Percentiles rank a stretch among this genome's conserved stretches.
phyloP scores from a whole-genome alignment of 2,113 vertebrate species.

The Geothlypis trichas region DNA sequence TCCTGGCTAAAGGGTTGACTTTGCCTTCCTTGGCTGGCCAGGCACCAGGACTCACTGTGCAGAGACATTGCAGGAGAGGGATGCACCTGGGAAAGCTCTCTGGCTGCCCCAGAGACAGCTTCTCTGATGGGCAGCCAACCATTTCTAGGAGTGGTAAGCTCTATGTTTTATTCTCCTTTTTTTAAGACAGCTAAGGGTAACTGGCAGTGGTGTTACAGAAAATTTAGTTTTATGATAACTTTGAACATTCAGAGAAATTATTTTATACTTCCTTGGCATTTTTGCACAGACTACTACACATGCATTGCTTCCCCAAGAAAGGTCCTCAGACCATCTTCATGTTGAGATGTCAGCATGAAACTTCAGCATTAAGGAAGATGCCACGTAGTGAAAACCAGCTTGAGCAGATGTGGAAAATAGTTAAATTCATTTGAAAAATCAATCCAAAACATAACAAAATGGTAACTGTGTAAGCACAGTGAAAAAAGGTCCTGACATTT shows the following conservation, averaged over 20 bases:
- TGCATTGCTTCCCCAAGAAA: not conserved
- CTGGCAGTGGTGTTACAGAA: not conserved
- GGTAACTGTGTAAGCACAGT: not conserved
- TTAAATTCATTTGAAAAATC: not conserved
- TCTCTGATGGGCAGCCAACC: not conserved
- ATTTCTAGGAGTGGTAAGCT: not conserved
- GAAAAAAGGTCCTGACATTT: not conserved
- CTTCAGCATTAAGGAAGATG: not conserved
- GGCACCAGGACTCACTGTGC: not conserved
- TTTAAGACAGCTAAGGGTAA: not conserved
- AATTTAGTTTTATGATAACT: not conserved
- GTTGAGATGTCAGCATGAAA: not conserved
- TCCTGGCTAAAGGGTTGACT: not conserved
- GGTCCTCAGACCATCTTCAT: not conserved
- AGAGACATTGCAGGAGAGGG: accelerated
- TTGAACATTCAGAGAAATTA: not conserved
- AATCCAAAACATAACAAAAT: not conserved
- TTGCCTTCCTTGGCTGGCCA: not conserved
- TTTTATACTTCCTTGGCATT: not conserved
- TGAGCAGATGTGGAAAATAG: not conserved
- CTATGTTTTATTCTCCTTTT: not conserved
- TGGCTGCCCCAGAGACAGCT: accelerated
- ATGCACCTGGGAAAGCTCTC: not conserved
- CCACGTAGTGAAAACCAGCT: not conserved
- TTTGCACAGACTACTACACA: not conserved